phyloP scores from a whole-genome alignment of 2,888 invertebrate species.

The Liodrosophila aerea region DNA sequence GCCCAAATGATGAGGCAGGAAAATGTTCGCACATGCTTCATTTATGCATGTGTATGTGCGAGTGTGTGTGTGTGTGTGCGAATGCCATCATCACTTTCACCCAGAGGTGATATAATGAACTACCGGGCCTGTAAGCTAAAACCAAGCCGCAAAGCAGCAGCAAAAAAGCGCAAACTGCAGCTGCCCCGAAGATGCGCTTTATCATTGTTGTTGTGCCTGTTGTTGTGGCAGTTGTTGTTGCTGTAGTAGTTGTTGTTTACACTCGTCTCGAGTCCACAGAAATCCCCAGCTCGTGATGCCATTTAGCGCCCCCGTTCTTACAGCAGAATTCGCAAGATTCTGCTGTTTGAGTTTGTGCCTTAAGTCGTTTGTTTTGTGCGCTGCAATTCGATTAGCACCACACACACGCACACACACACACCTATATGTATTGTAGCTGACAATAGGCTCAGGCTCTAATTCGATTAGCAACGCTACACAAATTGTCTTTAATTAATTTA shows the following conservation, averaged over 20 bases:
- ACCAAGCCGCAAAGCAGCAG: slow-evolving; percentile 28
- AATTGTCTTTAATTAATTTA: slow-evolving; percentile 51
- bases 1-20: slow-evolving; percentile 60
- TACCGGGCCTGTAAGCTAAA: slow-evolving; percentile 60
- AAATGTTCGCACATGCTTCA: slow-evolving; percentile 70
- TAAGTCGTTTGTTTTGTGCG: slow-evolving; percentile 46
- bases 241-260: slow-evolving; percentile 9
- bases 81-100: slow-evolving; percentile 80
- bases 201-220: background rate
- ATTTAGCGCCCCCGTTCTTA: slow-evolving; percentile 32
- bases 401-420: background rate
- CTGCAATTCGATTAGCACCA: slow-evolving; percentile 34
- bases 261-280: too few species aligned
- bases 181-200: slow-evolving; percentile 21
- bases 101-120: slow-evolving; percentile 78
- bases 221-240: slow-evolving; percentile 11
- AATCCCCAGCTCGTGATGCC: slow-evolving; percentile 32
- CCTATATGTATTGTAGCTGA: slow-evolving; percentile 3
- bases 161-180: slow-evolving; percentile 33
- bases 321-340: slow-evolving; percentile 19
- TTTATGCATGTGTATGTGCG: slow-evolving; percentile 24
- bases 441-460: slow-evolving; percentile 41
- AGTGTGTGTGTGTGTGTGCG: slow-evolving; percentile 38
- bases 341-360: slow-evolving; percentile 32
- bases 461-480: slow-evolving; percentile 54